phyloP scores from a whole-genome alignment of 2,113 vertebrate species.

The Psephotus haematonotus region DNA sequence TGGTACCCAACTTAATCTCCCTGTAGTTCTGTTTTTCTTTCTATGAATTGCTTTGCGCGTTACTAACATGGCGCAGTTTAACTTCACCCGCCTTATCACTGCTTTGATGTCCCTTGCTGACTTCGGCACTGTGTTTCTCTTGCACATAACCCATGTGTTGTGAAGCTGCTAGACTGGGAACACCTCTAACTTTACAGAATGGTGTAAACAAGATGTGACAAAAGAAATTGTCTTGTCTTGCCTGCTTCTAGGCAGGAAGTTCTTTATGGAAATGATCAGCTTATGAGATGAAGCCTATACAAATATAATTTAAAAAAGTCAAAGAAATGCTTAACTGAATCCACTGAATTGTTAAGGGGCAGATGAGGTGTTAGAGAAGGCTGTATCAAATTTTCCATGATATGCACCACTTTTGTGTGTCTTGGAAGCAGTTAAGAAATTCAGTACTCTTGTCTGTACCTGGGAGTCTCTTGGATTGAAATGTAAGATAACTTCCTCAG shows the following conservation, averaged over 20 bases:
- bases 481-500: neutral
- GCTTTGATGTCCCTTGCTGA: neutral
- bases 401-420: neutral
- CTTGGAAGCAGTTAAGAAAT: neutral
- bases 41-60: neutral
- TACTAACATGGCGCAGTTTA: neutral
- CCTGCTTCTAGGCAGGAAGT: neutral
- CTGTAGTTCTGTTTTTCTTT: neutral
- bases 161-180: neutral
- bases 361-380: neutral
- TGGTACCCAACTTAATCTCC: neutral
- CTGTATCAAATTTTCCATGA: neutral
- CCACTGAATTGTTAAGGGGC: neutral
- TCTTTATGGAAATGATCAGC: neutral
- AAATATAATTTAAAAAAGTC: neutral
- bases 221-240: neutral
- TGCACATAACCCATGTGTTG: too few species aligned
- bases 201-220: neutral
- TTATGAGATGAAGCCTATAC: neutral
- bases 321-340: neutral
- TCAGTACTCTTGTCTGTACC: neutral
- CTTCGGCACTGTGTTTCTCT: neutral
- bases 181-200: neutral
- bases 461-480: neutral
- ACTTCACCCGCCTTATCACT: neutral